Percentiles rank a stretch among this genome's conserved stretches.
Evolutionary conservation across 2,797 vertebrate genomes (phyloP).

Genomic region (Scyliorhinus canicula): DNA sequence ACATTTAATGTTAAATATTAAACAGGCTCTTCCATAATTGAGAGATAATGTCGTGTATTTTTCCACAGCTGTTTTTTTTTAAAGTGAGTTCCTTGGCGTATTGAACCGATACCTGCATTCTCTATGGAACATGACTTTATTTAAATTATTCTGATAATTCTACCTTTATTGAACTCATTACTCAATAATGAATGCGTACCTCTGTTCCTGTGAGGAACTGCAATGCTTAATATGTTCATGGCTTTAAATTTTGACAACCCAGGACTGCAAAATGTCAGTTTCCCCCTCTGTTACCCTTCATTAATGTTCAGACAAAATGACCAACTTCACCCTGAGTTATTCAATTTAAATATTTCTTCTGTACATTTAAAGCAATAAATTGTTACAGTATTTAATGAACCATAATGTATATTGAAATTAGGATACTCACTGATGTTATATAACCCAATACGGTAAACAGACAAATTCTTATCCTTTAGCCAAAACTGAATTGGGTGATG

Average conservation of each 20-base stretch:
- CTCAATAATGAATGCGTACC: not conserved
- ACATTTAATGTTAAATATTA: constrained; percentile 20
- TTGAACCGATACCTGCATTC: not conserved
- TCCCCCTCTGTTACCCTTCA: not conserved
- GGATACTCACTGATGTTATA: not conserved
- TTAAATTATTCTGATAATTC: not conserved
- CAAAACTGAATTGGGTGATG: not conserved
- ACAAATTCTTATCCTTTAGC: not conserved
- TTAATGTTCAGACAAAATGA: not conserved
- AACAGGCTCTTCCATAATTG: not conserved
- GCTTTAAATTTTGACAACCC: not conserved
- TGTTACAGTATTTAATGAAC: not conserved
- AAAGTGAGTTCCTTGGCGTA: not conserved
- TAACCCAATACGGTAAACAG: not conserved
- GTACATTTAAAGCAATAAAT: not conserved
- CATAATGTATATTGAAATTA: not conserved
- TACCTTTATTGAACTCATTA: constrained; percentile 10
- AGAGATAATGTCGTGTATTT: not conserved
- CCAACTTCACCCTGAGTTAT: not conserved
- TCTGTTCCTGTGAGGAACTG: not conserved
- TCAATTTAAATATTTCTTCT: not conserved
- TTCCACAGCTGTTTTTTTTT: not conserved
- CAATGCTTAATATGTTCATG: not conserved
- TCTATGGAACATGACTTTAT: not conserved
- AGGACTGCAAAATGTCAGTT: not conserved